Evolutionary conservation across 92 coral and sea anemone species (phyloP), one percentile per base, ranked within the genome.

Genomic region (Zoanthus sociatus): DNA sequence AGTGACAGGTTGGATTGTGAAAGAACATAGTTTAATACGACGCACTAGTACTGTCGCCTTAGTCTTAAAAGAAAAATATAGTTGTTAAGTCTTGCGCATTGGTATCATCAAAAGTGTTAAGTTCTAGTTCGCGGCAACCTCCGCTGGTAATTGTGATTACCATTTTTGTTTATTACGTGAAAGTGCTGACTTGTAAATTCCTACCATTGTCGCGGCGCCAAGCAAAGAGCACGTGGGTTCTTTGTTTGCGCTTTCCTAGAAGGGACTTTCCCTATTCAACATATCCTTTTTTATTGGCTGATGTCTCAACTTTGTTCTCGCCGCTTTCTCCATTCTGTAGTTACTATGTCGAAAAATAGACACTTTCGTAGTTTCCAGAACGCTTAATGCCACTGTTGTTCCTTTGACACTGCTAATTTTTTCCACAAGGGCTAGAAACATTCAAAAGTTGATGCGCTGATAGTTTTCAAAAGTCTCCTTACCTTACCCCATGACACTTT

Each of bases 141-240:
- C 14, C 9, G 1, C 42, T 30, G 30, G 46, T 32, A 26, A 16
- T 32, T 69, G 10, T 69, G 16, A 20, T 69, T 30, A 46, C 74
- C 11, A 12, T 31, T 33, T 26, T 69, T 77, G 82, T 77, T 77
- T 54, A 33, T 30, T 63, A 10, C 54, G 46, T 54, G 67, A 77
- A 77, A 77, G 82, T 77, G 82, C 66, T 77, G 67, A 77, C 15
- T 77, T 45, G 67, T 32, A 12, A 77, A 17, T 53, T 44, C 56
- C 17, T 37, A 13, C 42, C 7, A 18, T 81, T 47, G 20, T 45
- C 70, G 4, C 26, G 31, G 75, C 50, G 46, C 75, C 85, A 45
- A 12, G 7, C 85, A 66, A n/a, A 1, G 5, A 48, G 7, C 63
- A 50, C 42, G 75, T 66, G 84, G 5, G 84, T 50, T 37, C 17